Evolutionary conservation across 1,140 invertebrate genomes (phyloP), one percentile per base, ranked within the genome.

Genomic region (Himalopsyche phryganea): DNA sequence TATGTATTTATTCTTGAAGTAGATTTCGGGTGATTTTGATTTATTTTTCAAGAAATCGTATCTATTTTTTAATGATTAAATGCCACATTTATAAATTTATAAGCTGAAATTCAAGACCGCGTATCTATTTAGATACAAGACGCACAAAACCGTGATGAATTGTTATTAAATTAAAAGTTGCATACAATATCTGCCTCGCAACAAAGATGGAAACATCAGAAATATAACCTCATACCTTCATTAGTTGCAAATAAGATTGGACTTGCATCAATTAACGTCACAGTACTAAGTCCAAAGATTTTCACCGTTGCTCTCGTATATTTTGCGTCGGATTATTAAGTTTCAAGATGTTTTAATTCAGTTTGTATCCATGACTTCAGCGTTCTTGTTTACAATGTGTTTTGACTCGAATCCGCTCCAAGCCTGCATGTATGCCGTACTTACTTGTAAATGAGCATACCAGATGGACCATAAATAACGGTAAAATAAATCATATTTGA

Each of bases 261-360:
- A 15, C 4, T 40, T 40, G 38, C 38, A n/a, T 40, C 38, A 40
- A 40, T 40, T 40, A 40, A 40, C 38, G 15, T 40, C 38, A 40
- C 38, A 6, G 38, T 40, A 40, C 38, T 13, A 11, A 40, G 23
- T 28, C 23, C 9, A 28, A n/a, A 40, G 38, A 15, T n/a, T n/a
- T 40, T n/a, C n/a, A 40, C n/a, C 15, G 11, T 40, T 40, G 38
- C 38, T 15, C 15, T 15, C n/a, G 38, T 11, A 40, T 15, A 40
- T 28, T 5, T 28, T 28, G n/a, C 11, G 38, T 13, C 38, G 11
- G n/a, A 40, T 40, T 40, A 40, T 40, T 5, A 40, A 40, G 38
- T 40, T 40, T 28, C n/a, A 11, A 15, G 38, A 13, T n/a, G 38
- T 40, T 40, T 40, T 40, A 40, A 40, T 40, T 40, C 38, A 40